phyloP scores from a whole-genome alignment of 2,797 vertebrate genomes.

The Rhabdomys pumilio region DNA sequence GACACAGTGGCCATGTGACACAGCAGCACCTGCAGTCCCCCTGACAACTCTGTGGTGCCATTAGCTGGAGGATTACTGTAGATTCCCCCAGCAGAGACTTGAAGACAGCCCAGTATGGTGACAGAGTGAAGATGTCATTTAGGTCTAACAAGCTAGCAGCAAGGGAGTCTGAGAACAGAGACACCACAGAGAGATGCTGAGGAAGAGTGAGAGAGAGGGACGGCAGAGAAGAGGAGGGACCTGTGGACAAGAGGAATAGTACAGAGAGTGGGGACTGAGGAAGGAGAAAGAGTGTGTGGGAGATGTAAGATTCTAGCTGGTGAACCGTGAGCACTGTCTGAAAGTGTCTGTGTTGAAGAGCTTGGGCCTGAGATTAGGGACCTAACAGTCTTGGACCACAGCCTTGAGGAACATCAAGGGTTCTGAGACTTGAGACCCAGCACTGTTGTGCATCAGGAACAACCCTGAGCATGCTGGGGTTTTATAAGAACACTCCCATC shows the following conservation, averaged over 20 bases:
- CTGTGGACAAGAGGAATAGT: background rate
- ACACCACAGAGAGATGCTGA: too few relatives aligned
- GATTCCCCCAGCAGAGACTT: background rate
- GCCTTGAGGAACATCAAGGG: background rate
- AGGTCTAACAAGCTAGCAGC: background rate
- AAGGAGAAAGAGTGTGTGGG: fast-evolving
- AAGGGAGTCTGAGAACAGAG: background rate
- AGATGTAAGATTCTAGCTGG: too few relatives aligned
- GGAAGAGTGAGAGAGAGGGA: background rate
- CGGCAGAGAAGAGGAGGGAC: fast-evolving
- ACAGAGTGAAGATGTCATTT: background rate
- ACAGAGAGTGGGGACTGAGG: background rate
- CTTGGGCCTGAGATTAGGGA: background rate
- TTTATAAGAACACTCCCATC: fast-evolving
- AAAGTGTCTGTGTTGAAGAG: background rate
- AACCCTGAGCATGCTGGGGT: fast-evolving
- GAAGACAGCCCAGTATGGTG: background rate
- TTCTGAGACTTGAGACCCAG: background rate
- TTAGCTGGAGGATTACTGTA: too few relatives aligned
- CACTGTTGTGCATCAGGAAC: fast-evolving
- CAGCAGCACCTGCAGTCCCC: too few relatives aligned
- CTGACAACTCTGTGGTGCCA: too few relatives aligned
- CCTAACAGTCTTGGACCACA: background rate
- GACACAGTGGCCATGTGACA: background rate
- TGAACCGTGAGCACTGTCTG: too few relatives aligned